Conservation (phyloP, 1,140 invertebrate species). For the Leptinotarsa texana region DNA sequence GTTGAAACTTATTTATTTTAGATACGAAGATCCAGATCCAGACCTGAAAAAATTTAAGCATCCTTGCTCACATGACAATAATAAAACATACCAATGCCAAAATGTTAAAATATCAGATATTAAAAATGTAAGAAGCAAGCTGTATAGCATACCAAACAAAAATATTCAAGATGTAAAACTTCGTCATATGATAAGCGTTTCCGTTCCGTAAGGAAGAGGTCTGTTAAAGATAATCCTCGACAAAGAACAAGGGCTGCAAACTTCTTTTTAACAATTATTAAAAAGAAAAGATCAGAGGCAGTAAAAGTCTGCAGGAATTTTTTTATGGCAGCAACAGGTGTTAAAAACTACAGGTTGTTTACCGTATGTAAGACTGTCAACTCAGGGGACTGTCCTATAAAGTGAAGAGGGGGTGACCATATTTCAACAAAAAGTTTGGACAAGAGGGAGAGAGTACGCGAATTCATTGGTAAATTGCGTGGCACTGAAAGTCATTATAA, state of each 20-base stretch:
- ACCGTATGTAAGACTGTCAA: conserved; percentile 29
- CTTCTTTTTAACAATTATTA: too few relatives aligned
- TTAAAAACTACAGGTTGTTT: conserved; percentile 30
- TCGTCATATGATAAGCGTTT: background rate
- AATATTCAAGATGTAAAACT: conserved; percentile 6
- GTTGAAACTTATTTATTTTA: background rate
- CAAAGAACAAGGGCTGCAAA: background rate
- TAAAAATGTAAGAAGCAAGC: too few relatives aligned
- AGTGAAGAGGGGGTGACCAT: conserved; percentile 27
- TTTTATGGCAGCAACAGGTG: conserved; percentile 18
- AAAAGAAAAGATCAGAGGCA: background rate
- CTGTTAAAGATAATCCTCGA: background rate
- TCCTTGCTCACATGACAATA: background rate
- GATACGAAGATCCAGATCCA: background rate
- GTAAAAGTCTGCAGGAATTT: conserved; percentile 27
- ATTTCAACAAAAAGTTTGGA: conserved; percentile 29
- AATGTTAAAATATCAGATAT: background rate
- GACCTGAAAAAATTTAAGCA: background rate
- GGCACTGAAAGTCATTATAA: conserved; percentile 34
- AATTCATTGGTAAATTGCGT: conserved; percentile 32
- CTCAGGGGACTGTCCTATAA: conserved; percentile 23
- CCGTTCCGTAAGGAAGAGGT: background rate
- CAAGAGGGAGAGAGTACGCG: conserved; percentile 28
- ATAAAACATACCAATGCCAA: background rate
- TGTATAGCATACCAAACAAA: background rate